These are phyloP conservation scores for Bugulina stolonifera DNA, from an alignment of 2,888 invertebrate genomes.

Conservation along the genomic window DNA sequence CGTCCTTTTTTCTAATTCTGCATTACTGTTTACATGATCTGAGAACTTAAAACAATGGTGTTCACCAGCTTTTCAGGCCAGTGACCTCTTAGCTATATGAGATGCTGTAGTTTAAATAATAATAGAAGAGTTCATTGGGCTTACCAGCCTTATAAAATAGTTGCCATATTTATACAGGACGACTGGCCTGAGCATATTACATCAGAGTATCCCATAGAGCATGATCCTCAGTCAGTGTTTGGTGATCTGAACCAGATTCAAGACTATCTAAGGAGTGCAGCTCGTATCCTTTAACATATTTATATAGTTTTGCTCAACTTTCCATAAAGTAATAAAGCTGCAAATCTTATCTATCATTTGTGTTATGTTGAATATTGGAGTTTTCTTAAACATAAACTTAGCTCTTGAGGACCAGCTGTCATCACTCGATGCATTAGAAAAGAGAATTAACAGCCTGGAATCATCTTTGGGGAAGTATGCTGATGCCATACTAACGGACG, in stretches of 20 bases:
- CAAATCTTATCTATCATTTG: too few relatives aligned
- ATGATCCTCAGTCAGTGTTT: conserved; percentile 37
- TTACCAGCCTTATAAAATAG: too few relatives aligned
- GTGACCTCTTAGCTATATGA: too few relatives aligned
- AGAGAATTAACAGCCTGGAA: conserved; percentile 36
- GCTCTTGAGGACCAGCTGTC: conserved; percentile 29
- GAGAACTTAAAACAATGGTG: too few relatives aligned
- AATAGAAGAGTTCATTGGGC: too few relatives aligned
- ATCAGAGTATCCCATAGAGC: conserved; percentile 42
- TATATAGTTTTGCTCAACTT: too few relatives aligned
- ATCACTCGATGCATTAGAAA: conserved; percentile 40
- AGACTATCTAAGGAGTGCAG: conserved; percentile 38
- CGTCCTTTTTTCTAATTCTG: too few relatives aligned
- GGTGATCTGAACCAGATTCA: conserved; percentile 41
- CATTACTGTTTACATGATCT: too few relatives aligned
- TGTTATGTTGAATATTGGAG: too few relatives aligned
- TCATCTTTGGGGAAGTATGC: conserved; percentile 39
- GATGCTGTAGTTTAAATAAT: too few relatives aligned
- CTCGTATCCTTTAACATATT: conserved; percentile 48
- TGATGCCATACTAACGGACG: conserved; percentile 38
- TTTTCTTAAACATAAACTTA: not conserved
- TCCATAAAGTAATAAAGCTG: too few relatives aligned
- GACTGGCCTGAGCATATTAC: conserved; percentile 45
- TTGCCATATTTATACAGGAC: conserved; percentile 22
- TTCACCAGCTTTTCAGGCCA: too few relatives aligned